Conservation (phyloP, 2,888 invertebrate genomes). For the Noctua pronuba region DNA sequence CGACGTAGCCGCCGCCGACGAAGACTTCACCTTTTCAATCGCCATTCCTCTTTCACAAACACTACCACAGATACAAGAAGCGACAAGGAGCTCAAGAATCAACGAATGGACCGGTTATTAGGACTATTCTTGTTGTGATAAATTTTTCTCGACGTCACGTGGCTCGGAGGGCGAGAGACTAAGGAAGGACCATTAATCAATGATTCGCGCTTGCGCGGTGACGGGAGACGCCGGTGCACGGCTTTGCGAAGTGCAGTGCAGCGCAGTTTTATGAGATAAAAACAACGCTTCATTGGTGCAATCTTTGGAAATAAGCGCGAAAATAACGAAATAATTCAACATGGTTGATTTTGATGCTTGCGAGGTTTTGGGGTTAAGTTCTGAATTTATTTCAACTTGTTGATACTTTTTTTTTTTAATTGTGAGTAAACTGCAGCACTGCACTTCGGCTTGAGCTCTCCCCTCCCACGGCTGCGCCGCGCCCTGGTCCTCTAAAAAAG, state of each 20-base stretch:
- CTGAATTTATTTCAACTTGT: conserved; percentile 10
- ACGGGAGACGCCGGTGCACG: conserved; percentile 9
- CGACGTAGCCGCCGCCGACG: conserved; percentile 18
- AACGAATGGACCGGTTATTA: background rate
- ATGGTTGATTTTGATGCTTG: background rate
- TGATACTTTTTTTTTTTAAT: conserved; percentile 7
- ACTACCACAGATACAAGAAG: conserved; percentile 6
- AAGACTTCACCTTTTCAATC: conserved; percentile 43
- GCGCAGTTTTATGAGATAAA: background rate
- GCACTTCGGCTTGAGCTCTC: conserved; percentile 13
- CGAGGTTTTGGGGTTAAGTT: background rate
- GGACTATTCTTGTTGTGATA: conserved; percentile 23
- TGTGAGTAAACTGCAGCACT: conserved; percentile 25
- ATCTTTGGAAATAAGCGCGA: too few species aligned
- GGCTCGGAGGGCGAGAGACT: conserved; percentile 27
- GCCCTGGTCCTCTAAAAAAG: background rate
- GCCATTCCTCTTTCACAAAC: conserved; percentile 33
- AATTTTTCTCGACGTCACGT: conserved; percentile 27
- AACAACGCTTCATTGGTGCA: background rate
- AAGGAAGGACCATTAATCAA: conserved; percentile 46
- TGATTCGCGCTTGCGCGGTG: conserved; percentile 47
- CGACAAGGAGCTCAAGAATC: background rate
- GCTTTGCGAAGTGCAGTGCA: conserved; percentile 42
- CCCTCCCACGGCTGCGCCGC: too few species aligned
- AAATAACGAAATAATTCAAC: background rate